phyloP scores from a whole-genome alignment of 2,113 vertebrate genomes.

The Scomber colias region DNA sequence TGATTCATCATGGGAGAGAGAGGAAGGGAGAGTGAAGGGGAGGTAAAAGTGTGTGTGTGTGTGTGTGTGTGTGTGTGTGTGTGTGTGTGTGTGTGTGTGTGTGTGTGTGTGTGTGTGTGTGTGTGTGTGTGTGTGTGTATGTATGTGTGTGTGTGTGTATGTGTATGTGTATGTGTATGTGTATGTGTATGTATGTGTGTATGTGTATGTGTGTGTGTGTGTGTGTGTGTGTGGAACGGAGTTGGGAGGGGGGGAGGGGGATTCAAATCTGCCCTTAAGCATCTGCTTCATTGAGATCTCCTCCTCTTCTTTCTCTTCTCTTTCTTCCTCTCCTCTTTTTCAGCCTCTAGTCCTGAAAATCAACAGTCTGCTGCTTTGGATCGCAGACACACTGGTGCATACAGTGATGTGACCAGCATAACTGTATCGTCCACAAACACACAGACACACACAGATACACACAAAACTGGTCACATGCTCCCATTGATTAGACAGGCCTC shows the following conservation, averaged over 20 bases:
- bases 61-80: constrained; percentile 68
- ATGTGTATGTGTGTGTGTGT: constrained; percentile 82
- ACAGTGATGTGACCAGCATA: constrained; percentile 55
- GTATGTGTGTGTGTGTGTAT: constrained; percentile 62
- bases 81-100: constrained; percentile 78
- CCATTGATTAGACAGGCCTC: constrained; percentile 77
- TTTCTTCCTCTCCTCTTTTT: constrained; percentile 32
- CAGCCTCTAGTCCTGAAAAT: constrained; percentile 54
- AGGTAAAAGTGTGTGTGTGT: constrained; percentile 74
- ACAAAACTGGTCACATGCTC: constrained; percentile 54
- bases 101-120: constrained; percentile 76
- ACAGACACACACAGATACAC: constrained; percentile 26
- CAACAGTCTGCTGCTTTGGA: constrained; percentile 59
- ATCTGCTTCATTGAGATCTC: constrained; percentile 84
- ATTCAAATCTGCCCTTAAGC: constrained; percentile 78
- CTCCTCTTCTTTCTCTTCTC: constrained; percentile 58
- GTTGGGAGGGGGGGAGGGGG: constrained; percentile 67
- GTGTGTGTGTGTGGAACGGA: constrained; percentile 77
- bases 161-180: constrained; percentile 76
- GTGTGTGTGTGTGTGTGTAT: too few relatives aligned
- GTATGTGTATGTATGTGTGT: constrained; percentile 78
- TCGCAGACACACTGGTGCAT: constrained; percentile 38
- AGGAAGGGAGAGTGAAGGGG: constrained; percentile 81
- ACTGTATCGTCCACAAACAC: constrained; percentile 37
- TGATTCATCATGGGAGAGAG: constrained; percentile 93